Conservation (phyloP, 2,113 vertebrate species). For the Dromaius novaehollandiae region DNA sequence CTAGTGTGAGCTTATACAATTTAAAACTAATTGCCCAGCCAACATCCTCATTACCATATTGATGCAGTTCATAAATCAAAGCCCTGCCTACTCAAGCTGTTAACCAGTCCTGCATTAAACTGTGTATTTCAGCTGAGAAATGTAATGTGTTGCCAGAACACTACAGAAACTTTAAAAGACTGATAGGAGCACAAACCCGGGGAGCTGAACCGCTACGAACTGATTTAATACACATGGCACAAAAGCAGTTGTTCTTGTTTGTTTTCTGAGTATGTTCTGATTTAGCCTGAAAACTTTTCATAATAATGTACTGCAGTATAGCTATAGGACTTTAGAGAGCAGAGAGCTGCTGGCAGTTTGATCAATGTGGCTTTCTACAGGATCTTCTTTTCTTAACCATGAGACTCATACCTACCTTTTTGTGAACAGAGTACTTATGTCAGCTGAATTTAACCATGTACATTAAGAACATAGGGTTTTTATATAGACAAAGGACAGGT, state of each 20-base stretch:
- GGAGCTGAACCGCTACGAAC: neutral
- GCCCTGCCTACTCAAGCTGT: constrained; percentile 43
- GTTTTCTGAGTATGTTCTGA: constrained; percentile 15
- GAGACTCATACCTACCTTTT: neutral
- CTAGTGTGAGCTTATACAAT: constrained; percentile 41
- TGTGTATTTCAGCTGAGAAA: neutral
- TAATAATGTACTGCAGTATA: neutral
- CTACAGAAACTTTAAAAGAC: constrained; percentile 5
- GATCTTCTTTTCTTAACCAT: neutral
- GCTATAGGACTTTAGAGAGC: neutral
- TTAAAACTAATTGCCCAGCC: constrained; percentile 62
- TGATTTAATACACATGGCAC: neutral
- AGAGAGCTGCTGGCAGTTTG: neutral
- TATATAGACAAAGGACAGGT: neutral
- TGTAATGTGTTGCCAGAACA: neutral
- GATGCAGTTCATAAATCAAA: constrained; percentile 68
- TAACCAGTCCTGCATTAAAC: constrained; percentile 23
- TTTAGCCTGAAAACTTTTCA: constrained; percentile 8
- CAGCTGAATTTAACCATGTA: neutral
- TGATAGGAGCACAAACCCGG: neutral
- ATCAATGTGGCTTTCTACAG: neutral
- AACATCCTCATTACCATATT: constrained; percentile 55
- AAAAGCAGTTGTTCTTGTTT: constrained; percentile 7
- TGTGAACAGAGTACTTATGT: neutral
- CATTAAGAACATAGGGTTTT: neutral